Evolutionary conservation across 2,888 invertebrate genomes (phyloP).

Genomic region (Euplagia quadripunctaria): DNA sequence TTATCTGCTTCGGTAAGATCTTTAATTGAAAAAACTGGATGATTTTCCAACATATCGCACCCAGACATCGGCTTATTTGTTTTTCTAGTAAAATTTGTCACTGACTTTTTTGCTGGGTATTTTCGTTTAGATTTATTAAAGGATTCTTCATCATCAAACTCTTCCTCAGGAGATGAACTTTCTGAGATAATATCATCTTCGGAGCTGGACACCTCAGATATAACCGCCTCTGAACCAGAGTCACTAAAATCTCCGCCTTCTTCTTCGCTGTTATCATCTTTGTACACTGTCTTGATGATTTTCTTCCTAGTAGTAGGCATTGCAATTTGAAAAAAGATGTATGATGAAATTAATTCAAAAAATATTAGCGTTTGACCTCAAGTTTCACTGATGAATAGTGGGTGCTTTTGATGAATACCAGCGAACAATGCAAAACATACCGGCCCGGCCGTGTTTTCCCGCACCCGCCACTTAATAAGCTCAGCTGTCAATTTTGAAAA

Average conservation of each 20-base stretch:
- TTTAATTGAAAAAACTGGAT: constrained; percentile 70
- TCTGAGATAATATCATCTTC: constrained; percentile 59
- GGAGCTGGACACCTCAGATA: constrained; percentile 74
- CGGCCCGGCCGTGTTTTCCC: not conserved
- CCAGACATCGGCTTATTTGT: constrained; percentile 62
- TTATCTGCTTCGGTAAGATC: constrained; percentile 82
- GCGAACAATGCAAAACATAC: not conserved
- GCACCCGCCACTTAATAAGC: not conserved
- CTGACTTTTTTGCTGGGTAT: constrained; percentile 55
- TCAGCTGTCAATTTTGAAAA: not conserved
- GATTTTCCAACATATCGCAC: constrained; percentile 53
- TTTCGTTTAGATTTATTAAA: constrained; percentile 35
- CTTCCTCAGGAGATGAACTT: constrained; percentile 67
- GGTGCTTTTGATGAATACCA: not conserved
- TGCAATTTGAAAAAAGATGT: not conserved
- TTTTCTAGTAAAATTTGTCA: constrained; percentile 69
- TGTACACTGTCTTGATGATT: constrained; percentile 78
- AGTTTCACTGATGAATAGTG: not conserved
- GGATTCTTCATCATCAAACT: constrained; percentile 59
- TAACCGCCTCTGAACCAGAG: constrained; percentile 82
- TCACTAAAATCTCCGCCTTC: constrained; percentile 80
- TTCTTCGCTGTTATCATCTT: constrained; percentile 78
- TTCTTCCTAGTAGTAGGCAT: constrained; percentile 82
- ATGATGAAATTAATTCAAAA: not conserved
- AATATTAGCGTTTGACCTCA: not conserved